Evolutionary conservation across 2,797 vertebrate species (phyloP), one percentile per base, ranked within the genome.

Genomic region (Alectoris magna): DNA sequence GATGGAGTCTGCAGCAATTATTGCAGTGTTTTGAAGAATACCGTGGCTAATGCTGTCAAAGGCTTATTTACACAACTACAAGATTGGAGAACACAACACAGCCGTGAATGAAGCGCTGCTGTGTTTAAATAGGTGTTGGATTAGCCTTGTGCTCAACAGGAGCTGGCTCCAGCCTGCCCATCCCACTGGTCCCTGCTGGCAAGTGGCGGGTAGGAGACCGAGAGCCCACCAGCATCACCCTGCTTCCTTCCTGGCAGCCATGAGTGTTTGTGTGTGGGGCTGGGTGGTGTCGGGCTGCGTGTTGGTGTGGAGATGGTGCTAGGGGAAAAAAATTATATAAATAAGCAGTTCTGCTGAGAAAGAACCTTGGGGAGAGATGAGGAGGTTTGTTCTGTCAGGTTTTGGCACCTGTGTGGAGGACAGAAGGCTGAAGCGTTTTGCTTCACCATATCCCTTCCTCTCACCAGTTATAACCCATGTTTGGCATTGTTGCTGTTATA

Each of bases 241-340:
- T 0, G 13, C 84, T 79, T 29, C 39, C 7, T 29, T 51, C 48
- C 51, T 14, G 0, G 0, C 6, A 63, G 46, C 84, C 27, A 6
- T 0, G 0, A 39, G 53, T 9, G 29, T 22, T 84, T 3, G 78
- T 58, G 9, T 1, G 13, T 36, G 84, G 60, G 46, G 51, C 67
- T 34, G 77, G 67, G 9, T 67, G 16, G 16, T 1, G 4, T 19
- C 5, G 31, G 34, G 51, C 46, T 19, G 38, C 2, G 16, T 13
- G 3, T 71, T 60, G 2, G 21, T 7, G 10, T 14, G 22, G 75
- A 66, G 41, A 23, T 4, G 1, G 6, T 0, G 0, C 59, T 49
- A 68, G 12, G 27, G 39, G 27, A 43, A 19, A 31, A 41, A 41
- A 13, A 19, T 39, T 12, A 16, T 4, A 9, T 8, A 41, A 39